phyloP scores from a whole-genome alignment of 2,888 invertebrate species.

The Epirrita christyi region DNA sequence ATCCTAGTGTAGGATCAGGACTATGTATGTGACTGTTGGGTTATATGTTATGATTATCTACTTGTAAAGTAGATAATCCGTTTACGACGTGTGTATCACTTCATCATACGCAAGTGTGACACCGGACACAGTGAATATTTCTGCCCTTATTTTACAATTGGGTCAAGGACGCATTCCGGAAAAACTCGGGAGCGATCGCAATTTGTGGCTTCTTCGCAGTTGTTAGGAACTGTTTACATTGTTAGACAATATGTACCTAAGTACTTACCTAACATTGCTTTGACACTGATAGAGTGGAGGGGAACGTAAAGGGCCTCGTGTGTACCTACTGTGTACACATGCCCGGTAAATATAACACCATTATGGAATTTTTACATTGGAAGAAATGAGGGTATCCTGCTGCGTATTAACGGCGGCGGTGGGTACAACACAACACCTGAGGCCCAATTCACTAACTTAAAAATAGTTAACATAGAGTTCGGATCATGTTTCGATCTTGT shows the following conservation, averaged over 20 bases:
- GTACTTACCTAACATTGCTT: conserved; percentile 27
- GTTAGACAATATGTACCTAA: conserved; percentile 37
- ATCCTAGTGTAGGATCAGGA: too few relatives aligned
- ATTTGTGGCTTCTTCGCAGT: conserved; percentile 56
- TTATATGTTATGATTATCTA: too few relatives aligned
- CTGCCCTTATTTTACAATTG: conserved; percentile 49
- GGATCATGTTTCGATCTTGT: too few relatives aligned
- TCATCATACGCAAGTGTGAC: too few relatives aligned
- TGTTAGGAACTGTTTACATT: conserved; percentile 48
- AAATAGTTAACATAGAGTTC: too few relatives aligned
- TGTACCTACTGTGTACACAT: conserved; percentile 26
- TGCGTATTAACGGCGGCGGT: too few relatives aligned
- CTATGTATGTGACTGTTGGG: too few relatives aligned
- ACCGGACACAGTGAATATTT: too few relatives aligned
- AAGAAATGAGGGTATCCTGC: conserved; percentile 18
- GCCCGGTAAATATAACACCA: conserved; percentile 24
- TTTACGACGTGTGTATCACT: conserved; percentile 13
- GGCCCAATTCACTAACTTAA: too few relatives aligned
- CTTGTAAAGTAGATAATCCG: background rate
- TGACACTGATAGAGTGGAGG: conserved; percentile 39
- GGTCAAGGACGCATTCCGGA: conserved; percentile 62
- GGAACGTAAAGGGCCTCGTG: conserved; percentile 27
- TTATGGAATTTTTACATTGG: conserved; percentile 27
- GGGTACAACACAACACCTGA: too few relatives aligned
- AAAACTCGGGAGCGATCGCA: conserved; percentile 52